Base-by-base conservation (phyloP, 2,113 vertebrate genomes). In the Oryzias curvinotus region DNA sequence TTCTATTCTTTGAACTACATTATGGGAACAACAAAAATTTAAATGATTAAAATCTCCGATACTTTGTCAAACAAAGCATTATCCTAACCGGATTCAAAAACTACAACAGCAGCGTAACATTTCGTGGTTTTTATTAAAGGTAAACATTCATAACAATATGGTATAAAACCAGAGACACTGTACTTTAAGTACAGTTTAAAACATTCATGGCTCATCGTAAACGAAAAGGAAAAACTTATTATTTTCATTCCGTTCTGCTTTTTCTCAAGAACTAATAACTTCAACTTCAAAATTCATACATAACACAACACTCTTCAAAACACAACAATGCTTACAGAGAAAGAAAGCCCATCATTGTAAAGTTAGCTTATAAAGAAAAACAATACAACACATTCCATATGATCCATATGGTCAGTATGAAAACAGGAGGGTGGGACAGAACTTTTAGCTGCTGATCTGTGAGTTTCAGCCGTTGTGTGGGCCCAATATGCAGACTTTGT, bases 301-400 rank as follows among this genome's bases (percentile, higher is more conserved):
- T 25, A 42, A 57, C 28, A 19, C 15, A 52, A 1, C 1, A 28
- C 57, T 36, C 44, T 26, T 16, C 54, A 58, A 50, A 25, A 57
- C 21, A 54, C 16, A 46, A 30, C 21, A 48, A 46, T 62, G 17
- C 48, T 54, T 8, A 49, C 30, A 48, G 18, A 12, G 18, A 52
- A 21, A 45, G 25, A 65, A 46, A 55, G 48, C 42, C 48, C 16
- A 15, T 13, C 3, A 36, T 15, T 57, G 69, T 64, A 71, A 52
- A 67, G 54, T 62, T 81, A 85, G 60, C 71, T 59, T 80, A 84
- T 30, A 77, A 84, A 86, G 74, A 85, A 25, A 80, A 42, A 75
- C 70, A 80, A 73, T 43, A 14, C 52, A 62, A 17, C 52, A n/a
- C 18, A 25, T 41, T 56, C 68, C 25, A 45, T 18, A 52, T 57